Evolutionary conservation across 2,888 invertebrate genomes (phyloP).

Genomic region (Caenorhabditis sp.): DNA sequence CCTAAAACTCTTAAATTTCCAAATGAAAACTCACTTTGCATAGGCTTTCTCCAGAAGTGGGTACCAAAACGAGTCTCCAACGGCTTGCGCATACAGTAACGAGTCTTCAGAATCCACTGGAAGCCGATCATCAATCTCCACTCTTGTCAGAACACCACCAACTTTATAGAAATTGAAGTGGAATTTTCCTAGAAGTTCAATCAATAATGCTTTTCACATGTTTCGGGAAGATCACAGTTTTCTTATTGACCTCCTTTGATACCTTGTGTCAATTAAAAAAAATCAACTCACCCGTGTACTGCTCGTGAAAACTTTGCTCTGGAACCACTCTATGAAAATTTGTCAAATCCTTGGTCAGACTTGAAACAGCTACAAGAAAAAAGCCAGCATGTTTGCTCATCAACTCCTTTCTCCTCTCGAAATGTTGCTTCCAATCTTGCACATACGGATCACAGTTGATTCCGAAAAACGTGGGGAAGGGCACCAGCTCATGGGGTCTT

Average conservation of each 20-base stretch:
- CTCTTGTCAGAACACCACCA: neutral
- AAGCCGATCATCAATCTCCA: conserved; percentile 25
- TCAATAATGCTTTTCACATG: neutral
- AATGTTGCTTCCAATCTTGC: neutral
- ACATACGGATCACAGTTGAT: neutral
- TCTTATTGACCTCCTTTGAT: neutral
- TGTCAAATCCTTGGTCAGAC: conserved; percentile 24
- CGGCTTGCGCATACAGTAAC: conserved; percentile 5
- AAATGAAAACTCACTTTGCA: conserved; percentile 30
- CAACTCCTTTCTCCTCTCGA: conserved; percentile 29
- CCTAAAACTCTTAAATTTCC: too few relatives aligned
- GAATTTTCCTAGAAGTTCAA: conserved; percentile 27
- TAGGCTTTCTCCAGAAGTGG: conserved; percentile 42
- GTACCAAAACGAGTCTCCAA: conserved; percentile 27
- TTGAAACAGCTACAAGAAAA: conserved; percentile 24
- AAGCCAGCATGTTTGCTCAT: conserved; percentile 2
- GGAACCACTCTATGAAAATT: conserved; percentile 16
- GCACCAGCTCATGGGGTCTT: conserved; percentile 21
- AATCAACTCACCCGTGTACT: conserved; percentile 18
- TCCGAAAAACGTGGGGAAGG: conserved; percentile 25
- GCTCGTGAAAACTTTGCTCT: conserved; percentile 18
- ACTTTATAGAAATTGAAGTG: conserved; percentile 15
- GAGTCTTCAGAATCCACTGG: neutral
- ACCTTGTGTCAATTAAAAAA: neutral
- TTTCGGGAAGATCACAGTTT: neutral